Conservation (phyloP, 2,888 invertebrate genomes). For the Meandrusa payeni region DNA sequence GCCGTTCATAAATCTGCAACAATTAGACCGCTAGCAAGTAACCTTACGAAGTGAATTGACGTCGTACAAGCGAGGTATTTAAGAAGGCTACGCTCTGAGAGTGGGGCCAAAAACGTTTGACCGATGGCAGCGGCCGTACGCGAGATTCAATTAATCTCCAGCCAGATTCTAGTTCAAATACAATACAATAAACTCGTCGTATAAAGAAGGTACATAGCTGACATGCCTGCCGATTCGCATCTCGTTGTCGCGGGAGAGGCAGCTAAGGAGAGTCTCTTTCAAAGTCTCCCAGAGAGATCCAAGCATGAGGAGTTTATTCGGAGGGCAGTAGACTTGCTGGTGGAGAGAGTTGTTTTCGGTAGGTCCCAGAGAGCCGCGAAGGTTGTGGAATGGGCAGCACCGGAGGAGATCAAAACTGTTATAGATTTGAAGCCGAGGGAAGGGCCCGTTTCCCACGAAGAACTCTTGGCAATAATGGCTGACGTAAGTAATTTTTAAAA, state of each 20-base stretch:
- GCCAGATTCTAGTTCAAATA: constrained; percentile 24
- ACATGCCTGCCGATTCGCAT: constrained; percentile 74
- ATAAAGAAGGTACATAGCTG: constrained; percentile 21
- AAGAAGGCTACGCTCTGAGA: constrained; percentile 61
- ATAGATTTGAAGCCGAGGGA: constrained; percentile 84
- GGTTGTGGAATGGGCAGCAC: constrained; percentile 91
- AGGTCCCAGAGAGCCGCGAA: constrained; percentile 85
- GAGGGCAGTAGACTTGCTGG: constrained; percentile 85
- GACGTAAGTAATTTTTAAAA: constrained; percentile 80
- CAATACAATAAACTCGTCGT: constrained; percentile 40
- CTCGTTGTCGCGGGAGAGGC: constrained; percentile 56
- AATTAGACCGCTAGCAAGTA: constrained; percentile 36
- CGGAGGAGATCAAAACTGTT: constrained; percentile 84
- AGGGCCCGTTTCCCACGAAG: constrained; percentile 83
- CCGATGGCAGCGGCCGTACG: constrained; percentile 61
- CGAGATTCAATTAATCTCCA: constrained; percentile 32
- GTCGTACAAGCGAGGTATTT: constrained; percentile 64
- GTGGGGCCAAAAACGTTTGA: constrained; percentile 59
- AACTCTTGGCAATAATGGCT: constrained; percentile 83
- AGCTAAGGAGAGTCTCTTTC: constrained; percentile 59
- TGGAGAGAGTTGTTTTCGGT: constrained; percentile 88
- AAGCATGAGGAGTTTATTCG: constrained; percentile 87
- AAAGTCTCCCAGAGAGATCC: constrained; percentile 82
- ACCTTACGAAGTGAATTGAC: constrained; percentile 71
- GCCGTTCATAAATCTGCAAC: constrained; percentile 29